These are phyloP conservation scores for Ligdia adustata DNA, from an alignment of 2,888 invertebrate genomes.

Conservation along the genomic window DNA sequence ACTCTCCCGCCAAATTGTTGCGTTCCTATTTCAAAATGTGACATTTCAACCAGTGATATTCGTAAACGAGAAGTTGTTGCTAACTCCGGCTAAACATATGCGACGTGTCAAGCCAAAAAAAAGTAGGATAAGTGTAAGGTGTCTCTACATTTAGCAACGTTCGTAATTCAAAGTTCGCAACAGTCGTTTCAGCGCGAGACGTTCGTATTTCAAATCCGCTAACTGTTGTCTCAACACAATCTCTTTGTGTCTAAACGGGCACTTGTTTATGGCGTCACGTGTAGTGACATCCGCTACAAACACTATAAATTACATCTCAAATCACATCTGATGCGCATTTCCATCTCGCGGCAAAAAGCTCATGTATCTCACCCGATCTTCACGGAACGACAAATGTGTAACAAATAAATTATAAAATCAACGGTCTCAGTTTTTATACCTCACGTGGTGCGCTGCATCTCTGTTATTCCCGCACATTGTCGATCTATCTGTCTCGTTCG, in stretches of 20 bases:
- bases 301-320: slow-evolving; percentile 81
- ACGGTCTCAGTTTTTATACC: slow-evolving; percentile 77
- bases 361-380: slow-evolving; percentile 81
- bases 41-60: neutral
- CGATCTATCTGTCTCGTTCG: slow-evolving; percentile 48
- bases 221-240: slow-evolving; percentile 27
- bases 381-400: slow-evolving; percentile 84
- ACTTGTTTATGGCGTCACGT: slow-evolving; percentile 67
- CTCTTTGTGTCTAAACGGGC: slow-evolving; percentile 33
- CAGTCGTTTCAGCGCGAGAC: slow-evolving; percentile 11
- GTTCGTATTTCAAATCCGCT: slow-evolving; percentile 24
- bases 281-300: slow-evolving; percentile 71
- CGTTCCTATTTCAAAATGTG: slow-evolving; percentile 21
- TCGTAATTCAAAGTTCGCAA: slow-evolving; percentile 27
- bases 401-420: slow-evolving; percentile 84
- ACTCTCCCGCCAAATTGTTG: slow-evolving; percentile 24
- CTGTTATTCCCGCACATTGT: slow-evolving; percentile 44
- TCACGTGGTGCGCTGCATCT: slow-evolving; percentile 56
- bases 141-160: slow-evolving; percentile 7
- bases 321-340: slow-evolving; percentile 81
- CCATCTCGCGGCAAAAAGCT: slow-evolving; percentile 78
- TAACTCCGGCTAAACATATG: neutral
- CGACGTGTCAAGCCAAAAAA: slow-evolving; percentile 2
- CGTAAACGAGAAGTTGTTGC: neutral
- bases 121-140: neutral